These are phyloP conservation scores for Agrochola litura DNA, from an alignment of 2,888 invertebrate genomes.

Conservation along the genomic window DNA sequence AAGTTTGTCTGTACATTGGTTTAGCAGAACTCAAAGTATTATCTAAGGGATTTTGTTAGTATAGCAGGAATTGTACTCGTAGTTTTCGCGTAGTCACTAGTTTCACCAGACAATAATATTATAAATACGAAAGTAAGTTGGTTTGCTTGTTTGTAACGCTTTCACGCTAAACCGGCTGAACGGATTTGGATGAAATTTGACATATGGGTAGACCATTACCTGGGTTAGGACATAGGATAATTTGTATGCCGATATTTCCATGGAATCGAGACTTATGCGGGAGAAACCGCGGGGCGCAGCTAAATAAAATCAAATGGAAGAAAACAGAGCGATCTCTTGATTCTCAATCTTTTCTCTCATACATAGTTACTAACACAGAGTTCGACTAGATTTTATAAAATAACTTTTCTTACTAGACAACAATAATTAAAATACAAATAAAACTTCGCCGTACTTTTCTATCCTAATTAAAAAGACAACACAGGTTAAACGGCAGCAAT, in stretches of 20 bases:
- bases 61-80: too few species aligned
- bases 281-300: too few species aligned
- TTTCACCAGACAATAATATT: not conserved
- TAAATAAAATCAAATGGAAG: not conserved
- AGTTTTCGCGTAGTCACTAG: not conserved
- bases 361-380: not conserved
- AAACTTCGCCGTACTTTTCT: not conserved
- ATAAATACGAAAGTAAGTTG: too few species aligned
- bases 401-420: not conserved
- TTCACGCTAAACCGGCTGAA: too few species aligned
- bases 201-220: too few species aligned
- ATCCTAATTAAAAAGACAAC: constrained; percentile 53
- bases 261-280: too few species aligned
- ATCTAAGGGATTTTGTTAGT: not conserved
- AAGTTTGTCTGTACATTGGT: not conserved
- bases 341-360: not conserved
- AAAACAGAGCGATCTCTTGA: not conserved
- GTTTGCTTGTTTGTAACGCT: too few species aligned
- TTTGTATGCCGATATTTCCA: too few species aligned
- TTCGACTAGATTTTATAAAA: not conserved
- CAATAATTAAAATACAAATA: not conserved
- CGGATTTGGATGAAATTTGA: too few species aligned
- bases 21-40: not conserved
- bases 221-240: too few species aligned
- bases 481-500: constrained; percentile 40